Evolutionary conservation across 2,888 invertebrate species (phyloP), one percentile per base, ranked within the genome.

Genomic region (Adelphocoris suturalis): DNA sequence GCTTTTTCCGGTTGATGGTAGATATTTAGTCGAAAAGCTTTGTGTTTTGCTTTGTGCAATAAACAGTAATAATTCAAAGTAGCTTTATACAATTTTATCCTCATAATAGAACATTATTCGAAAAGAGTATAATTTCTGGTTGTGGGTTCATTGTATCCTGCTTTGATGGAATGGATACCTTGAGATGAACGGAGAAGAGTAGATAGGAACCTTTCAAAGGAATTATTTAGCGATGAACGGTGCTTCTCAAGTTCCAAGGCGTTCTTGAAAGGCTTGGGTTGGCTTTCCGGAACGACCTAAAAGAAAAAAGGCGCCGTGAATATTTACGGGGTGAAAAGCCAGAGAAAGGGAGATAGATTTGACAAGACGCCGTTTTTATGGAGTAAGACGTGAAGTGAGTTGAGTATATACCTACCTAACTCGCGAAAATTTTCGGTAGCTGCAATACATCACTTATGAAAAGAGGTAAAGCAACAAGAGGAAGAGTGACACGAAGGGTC

Each of bases 361-460:
- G 68, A 68, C 68, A 68, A 68, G 68, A 68, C 27, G 68, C 27
- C 68, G 68, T 27, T 68, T 68, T 27, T 68, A 68, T 68, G 68
- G 68, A 68, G 68, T 68, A 23, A 68, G 68, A 23, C 68, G 68
- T 68, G 68, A 68, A 23, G 68, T 19, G 68, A 68, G 68, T 23
- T 19, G 68, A 68, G 68, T 68, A 68, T 68, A 68, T 68, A 19
- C n/a, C n/a, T 19, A 68, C 68, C 68, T 68, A 23, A n/a, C 68
- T 68, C 68, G 12, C 23, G 47, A 48, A 37, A 82, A 82, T 82
- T 82, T 82, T 82, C 82, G 27, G 23, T 27, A 19, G 47, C 82
- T 55, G 82, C 23, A 82, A 82, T 82, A 82, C 82, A 82, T 82
- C 82, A 82, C 52, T 82, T 82, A 82, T 82, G 82, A 82, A 82